Percentiles rank a stretch among this genome's conserved stretches.
Conservation (phyloP, 2,113 vertebrate genomes). For the Cranoglanis bouderius region DNA sequence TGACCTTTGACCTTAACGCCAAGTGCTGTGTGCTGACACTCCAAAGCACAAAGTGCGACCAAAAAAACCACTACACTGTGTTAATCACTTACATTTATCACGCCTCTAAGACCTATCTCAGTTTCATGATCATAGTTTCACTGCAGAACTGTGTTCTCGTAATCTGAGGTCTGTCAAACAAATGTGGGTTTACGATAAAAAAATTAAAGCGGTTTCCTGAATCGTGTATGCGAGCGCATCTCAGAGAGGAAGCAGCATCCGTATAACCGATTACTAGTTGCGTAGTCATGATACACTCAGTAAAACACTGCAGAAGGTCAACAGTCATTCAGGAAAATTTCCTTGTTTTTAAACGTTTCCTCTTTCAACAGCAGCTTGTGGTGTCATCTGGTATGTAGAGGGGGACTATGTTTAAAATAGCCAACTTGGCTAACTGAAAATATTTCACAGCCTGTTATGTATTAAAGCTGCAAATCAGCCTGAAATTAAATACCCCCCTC, state of each 20-base stretch:
- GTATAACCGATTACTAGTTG: neutral
- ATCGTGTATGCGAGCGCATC: neutral
- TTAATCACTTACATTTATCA: neutral
- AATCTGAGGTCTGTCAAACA: conserved; percentile 18
- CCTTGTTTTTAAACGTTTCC: neutral
- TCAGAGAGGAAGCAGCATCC: neutral
- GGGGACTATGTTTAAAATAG: neutral
- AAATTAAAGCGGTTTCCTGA: conserved; percentile 12
- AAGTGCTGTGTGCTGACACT: too few relatives aligned
- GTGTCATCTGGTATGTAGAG: neutral
- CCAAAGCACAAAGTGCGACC: neutral
- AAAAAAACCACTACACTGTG: neutral
- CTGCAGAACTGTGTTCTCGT: neutral
- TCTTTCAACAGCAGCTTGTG: neutral
- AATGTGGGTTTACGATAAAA: conserved; percentile 11
- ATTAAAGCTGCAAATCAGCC: neutral
- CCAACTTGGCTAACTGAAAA: neutral
- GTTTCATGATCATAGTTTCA: neutral
- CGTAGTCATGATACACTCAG: neutral
- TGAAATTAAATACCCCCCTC: neutral
- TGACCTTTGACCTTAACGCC: conserved; percentile 20
- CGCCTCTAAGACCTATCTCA: neutral
- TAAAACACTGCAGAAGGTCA: neutral
- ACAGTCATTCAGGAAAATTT: neutral
- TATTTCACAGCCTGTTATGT: neutral